Conservation (phyloP, 30 jellyfish, hydroid and myxozoan species). For the Cassiopea xamachana region DNA sequence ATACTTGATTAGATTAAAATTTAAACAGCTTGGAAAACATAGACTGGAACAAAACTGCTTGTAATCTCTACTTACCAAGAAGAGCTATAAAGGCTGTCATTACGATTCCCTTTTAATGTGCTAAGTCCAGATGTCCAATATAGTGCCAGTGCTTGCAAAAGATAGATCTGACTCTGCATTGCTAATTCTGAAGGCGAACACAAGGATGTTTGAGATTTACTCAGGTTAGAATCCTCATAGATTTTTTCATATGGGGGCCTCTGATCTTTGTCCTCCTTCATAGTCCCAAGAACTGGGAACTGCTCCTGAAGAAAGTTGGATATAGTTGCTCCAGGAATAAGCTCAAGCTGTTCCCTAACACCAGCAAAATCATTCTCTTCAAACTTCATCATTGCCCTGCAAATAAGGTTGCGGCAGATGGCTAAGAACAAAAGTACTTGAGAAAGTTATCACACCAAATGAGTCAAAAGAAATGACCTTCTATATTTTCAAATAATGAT, state of each 20-base stretch:
- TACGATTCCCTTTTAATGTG: constrained; percentile 95
- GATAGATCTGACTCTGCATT: constrained; percentile 79
- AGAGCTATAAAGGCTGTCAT: constrained; percentile 97
- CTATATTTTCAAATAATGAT: no score
- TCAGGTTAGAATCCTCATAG: no score
- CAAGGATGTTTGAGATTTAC: constrained; percentile 63
- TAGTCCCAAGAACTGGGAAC: constrained; percentile 97
- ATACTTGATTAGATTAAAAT: no score
- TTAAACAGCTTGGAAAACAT: no score
- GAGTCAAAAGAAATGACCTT: no score
- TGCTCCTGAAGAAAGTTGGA: constrained; percentile 92
- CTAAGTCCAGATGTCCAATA: constrained; percentile 98
- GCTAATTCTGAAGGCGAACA: constrained; percentile 82
- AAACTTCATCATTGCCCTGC: constrained; percentile 94
- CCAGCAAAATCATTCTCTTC: constrained; percentile 98
- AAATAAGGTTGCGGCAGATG: neutral
- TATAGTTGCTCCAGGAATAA: constrained; percentile 94
- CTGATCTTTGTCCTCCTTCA: constrained; percentile 82
- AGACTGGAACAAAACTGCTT: neutral
- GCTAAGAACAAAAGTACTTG: no score
- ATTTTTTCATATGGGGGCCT: constrained; percentile 1
- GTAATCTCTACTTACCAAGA: constrained; percentile 76
- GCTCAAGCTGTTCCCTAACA: constrained; percentile 91
- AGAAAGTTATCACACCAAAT: no score
- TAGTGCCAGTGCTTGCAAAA: constrained; percentile 94